Percentiles rank a stretch among this genome's conserved stretches.
These are phyloP conservation scores for Latrodectus geometricus DNA, from an alignment of 1,140 invertebrate species.

Conservation along the genomic window DNA sequence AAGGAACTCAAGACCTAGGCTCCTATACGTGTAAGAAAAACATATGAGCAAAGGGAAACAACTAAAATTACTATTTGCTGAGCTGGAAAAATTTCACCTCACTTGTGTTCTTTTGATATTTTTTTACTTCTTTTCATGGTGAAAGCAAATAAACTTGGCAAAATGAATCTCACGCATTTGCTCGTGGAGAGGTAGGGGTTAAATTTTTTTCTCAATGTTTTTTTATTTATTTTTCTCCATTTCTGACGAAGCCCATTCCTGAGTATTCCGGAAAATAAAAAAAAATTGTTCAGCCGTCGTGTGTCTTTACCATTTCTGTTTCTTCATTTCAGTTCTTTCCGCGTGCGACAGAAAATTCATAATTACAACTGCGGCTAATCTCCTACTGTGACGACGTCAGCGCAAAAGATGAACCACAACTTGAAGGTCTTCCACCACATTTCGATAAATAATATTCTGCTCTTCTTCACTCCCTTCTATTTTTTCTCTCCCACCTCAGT, in stretches of 20 bases:
- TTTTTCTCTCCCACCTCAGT: constrained; percentile 13
- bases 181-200: not conserved
- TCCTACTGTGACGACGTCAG: constrained; percentile 37
- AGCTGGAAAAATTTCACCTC: constrained; percentile 58
- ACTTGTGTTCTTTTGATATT: constrained; percentile 23
- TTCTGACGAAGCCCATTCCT: not conserved
- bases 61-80: constrained; percentile 62
- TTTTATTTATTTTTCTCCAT: constrained; percentile 6
- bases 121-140: constrained; percentile 40
- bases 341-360: constrained; percentile 56
- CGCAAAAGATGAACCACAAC: constrained; percentile 19
- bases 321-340: constrained; percentile 10
- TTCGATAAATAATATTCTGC: constrained; percentile 56
- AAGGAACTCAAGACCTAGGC: constrained; percentile 12
- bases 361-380: constrained; percentile 54
- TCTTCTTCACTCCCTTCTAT: not conserved
- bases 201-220: not conserved
- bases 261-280: constrained; percentile 10
- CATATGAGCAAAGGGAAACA: constrained; percentile 41
- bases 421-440: constrained; percentile 38
- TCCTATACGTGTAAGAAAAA: constrained; percentile 51
- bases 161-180: constrained; percentile 59
- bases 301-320: constrained; percentile 41
- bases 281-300: constrained; percentile 24
- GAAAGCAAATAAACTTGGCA: constrained; percentile 57